Base-by-base conservation (phyloP, 2,113 vertebrate species). In the Scalopus aquaticus region DNA sequence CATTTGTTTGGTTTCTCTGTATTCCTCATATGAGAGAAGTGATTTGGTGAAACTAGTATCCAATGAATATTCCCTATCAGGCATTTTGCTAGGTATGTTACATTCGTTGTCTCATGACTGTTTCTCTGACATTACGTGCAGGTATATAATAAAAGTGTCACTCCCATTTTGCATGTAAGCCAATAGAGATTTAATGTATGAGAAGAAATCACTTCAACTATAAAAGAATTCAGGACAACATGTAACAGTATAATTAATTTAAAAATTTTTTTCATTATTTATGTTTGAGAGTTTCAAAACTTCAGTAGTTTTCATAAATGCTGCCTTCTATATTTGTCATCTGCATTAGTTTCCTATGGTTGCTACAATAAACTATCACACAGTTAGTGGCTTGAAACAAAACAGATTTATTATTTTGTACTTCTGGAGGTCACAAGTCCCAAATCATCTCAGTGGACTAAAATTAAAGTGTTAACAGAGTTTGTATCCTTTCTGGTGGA, bases 201-300 rank as follows among this genome's bases (percentile, higher is more conserved):
- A 91, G 26, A 84, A 91, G 35, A 94, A 97, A 81, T 82, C 44
- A 64, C 82, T 78, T 65, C 76, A 83, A 77, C 46, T 42, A 58
- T 37, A 70, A 69, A 83, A 78, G 73, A 39, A 26, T 32, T 70
- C 28, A 82, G 2, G 30, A 80, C 54, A 65, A 44, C 39, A 46
- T 83, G 22, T 69, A 4, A 64, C 16, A 51, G 28, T 88, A 30
- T 64, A 49, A 64, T 19, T 83, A 46, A n/a, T 62, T 72, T 42
- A 69, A 73, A 88, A 39, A 26, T 0, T 44, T 9, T 67, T 78
- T 32, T 58, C 58, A 73, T 44, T n/a, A 37, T 37, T 73, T 62
- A 64, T 72, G 44, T 83, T 69, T 39, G 39, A 83, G 39, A 83
- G 17, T 84, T 30, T 82, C 22, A 46, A 84, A 70, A 83, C 22